These are phyloP conservation scores for Pycnomerus fuliginosus DNA, from an alignment of 2,888 invertebrate species.

Conservation along the genomic window DNA sequence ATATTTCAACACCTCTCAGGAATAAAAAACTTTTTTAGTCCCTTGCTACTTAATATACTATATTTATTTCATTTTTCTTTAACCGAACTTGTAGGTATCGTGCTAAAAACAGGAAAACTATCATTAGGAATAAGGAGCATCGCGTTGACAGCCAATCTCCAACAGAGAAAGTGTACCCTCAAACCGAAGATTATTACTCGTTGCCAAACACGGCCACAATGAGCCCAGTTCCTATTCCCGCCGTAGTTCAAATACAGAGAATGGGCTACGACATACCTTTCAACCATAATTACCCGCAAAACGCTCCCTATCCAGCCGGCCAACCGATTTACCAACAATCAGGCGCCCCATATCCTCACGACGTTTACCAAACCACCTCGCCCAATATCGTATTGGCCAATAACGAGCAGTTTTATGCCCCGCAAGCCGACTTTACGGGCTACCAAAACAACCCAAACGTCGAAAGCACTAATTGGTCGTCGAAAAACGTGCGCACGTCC, in stretches of 20 bases:
- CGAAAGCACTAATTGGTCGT: conserved; percentile 10
- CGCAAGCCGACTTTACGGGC: conserved; percentile 39
- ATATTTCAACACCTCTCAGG: too few relatives aligned
- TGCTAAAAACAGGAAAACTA: conserved; percentile 64
- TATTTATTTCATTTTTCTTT: too few relatives aligned
- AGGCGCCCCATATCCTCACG: conserved; percentile 24
- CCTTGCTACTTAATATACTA: too few relatives aligned
- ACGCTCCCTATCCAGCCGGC: conserved; percentile 37
- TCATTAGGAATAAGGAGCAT: conserved; percentile 45
- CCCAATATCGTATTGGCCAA: conserved; percentile 24
- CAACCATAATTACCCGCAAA: conserved; percentile 26
- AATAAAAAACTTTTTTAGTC: too few relatives aligned
- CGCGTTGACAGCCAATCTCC: conserved; percentile 46
- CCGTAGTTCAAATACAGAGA: conserved; percentile 47
- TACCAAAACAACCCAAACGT: conserved; percentile 22
- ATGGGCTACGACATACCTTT: conserved; percentile 47
- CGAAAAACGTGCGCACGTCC: conserved; percentile 42
- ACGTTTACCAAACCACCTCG: conserved; percentile 29
- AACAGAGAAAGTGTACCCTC: conserved; percentile 41
- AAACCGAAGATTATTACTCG: conserved; percentile 46
- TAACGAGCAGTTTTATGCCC: conserved; percentile 46
- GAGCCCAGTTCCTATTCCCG: conserved; percentile 42
- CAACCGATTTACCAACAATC: conserved; percentile 43
- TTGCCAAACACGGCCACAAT: conserved; percentile 37
- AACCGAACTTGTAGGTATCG: conserved; percentile 63